Conservation (phyloP, 2,888 invertebrate species). For the Marronus borbonicus region DNA sequence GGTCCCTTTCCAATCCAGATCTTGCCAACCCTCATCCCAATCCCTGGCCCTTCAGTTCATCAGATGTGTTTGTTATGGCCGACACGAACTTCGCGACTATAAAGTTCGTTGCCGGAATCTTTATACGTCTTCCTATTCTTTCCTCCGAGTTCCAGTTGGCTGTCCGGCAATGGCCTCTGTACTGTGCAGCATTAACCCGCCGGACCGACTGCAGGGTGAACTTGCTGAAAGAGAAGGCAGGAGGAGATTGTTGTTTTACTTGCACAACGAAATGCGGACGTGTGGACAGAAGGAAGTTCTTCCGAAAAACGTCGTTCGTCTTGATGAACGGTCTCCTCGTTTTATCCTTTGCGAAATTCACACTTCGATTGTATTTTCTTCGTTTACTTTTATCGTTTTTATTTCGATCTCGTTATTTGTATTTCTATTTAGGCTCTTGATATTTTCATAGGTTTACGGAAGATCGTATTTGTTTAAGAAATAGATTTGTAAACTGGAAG, state of each 20-base stretch:
- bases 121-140: slow-evolving; percentile 25
- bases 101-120: slow-evolving; percentile 33
- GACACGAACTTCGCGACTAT: slow-evolving; percentile 32
- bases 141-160: not conserved
- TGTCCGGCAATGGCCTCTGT: not conserved
- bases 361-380: slow-evolving; percentile 8
- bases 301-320: no score
- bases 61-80: slow-evolving; percentile 36
- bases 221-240: not conserved
- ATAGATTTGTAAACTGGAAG: no score
- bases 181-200: not conserved
- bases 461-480: no score
- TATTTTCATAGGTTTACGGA: no score
- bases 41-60: slow-evolving; percentile 18
- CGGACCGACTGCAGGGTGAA: not conserved
- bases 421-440: no score
- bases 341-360: slow-evolving; percentile 13
- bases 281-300: slow-evolving; percentile 5
- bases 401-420: no score
- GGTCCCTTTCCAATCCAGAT: not conserved
- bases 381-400: no score
- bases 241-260: slow-evolving; percentile 18
- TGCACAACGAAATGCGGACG: not conserved
- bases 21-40: not conserved
- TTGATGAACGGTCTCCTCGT: not conserved